Evolutionary conservation across 2,113 vertebrate species (phyloP).

Genomic region (Esox niger): DNA sequence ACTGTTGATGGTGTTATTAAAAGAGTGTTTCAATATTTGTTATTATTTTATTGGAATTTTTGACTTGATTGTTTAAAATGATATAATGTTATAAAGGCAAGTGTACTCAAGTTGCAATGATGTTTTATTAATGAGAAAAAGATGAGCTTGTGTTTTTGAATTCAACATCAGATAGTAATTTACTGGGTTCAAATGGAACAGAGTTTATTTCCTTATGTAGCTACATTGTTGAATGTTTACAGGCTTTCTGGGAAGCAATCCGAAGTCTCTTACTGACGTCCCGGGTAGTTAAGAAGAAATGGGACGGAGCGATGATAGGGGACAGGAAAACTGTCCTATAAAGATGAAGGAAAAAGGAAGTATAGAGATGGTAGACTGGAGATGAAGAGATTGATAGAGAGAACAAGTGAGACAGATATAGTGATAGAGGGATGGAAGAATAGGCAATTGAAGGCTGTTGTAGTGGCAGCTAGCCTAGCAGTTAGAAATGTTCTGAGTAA

Average conservation of each 20-base stretch:
- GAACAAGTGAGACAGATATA: background rate
- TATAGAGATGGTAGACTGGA: background rate
- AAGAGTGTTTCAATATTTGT: background rate
- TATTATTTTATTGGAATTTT: no score
- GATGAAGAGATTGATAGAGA: background rate
- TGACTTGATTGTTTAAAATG: no score
- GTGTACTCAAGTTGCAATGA: slow-evolving; percentile 21
- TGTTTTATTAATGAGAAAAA: slow-evolving; percentile 33
- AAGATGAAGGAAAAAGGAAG: no score
- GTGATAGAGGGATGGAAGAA: background rate
- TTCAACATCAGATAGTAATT: slow-evolving; percentile 28
- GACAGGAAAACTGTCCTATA: no score
- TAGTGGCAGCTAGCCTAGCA: no score
- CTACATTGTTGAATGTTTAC: slow-evolving; percentile 30
- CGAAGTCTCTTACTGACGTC: background rate
- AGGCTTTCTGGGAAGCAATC: slow-evolving; percentile 14
- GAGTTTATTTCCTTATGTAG: slow-evolving; percentile 22
- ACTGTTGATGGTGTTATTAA: background rate
- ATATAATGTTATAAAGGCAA: no score
- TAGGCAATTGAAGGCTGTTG: background rate
- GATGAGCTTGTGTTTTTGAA: slow-evolving; percentile 20
- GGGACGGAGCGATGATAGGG: background rate
- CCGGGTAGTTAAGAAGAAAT: background rate
- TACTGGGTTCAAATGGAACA: slow-evolving; percentile 30
- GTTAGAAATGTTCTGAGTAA: no score